Evolutionary conservation across 2,888 invertebrate species (phyloP), one percentile per base, ranked within the genome.

Genomic region (Acheta domesticus): DNA sequence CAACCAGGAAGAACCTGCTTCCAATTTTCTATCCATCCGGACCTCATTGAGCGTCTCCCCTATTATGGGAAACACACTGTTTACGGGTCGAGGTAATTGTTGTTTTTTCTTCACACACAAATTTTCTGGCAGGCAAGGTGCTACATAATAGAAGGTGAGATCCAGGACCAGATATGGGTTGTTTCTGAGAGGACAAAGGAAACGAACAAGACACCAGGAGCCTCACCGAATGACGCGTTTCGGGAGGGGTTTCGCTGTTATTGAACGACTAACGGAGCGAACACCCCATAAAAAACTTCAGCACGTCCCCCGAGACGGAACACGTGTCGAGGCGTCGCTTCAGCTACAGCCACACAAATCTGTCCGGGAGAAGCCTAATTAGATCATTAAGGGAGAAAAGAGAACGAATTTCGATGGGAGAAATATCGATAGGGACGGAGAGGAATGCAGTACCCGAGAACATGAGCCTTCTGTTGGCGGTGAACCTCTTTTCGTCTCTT

Each of bases 331-430:
- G 14, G n/a, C 62, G 16, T n/a, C 62, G 62, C n/a, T 62, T 62
- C n/a, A 19, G 14, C 62, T n/a, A 19, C 62, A 62, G n/a, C 16
- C 62, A 62, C 62, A 62, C 62, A 62, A 62, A 62, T 62, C 62
- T 62, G n/a, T 62, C 62, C 16, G n/a, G 14, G 62, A 62, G 62
- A 62, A 62, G n/a, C 62, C 62, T 62, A 62, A 62, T 62, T 62
- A 62, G 62, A 62, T 62, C 62, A 62, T 62, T 62, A 62, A 62
- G 62, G 62, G n/a, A 62, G 62, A 62, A 62, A 62, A n/a, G 62
- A 62, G 16, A n/a, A 62, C 36, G 62, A 62, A 19, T 62, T 62
- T 62, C n/a, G n/a, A 62, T n/a, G 14, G 8, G 62, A 62, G n/a
- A 62, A 14, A 16, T n/a, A 62, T 62, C 62, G 14, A 14, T n/a